These are phyloP conservation scores for Lapara coniferarum DNA, from an alignment of 2,888 invertebrate genomes.

Conservation along the genomic window DNA sequence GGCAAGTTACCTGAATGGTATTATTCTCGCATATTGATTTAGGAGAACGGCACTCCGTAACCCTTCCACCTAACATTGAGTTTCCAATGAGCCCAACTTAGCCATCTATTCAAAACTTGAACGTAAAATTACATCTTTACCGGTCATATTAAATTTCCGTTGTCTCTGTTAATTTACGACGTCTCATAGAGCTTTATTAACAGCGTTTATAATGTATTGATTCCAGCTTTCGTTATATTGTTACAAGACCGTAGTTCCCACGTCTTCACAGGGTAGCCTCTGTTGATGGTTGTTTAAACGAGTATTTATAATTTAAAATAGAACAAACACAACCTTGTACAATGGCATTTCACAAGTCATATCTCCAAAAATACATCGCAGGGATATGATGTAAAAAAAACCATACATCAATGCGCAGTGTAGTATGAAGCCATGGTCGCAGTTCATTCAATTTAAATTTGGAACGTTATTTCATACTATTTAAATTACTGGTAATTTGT, in stretches of 20 bases:
- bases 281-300: background rate
- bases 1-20: conserved; percentile 46
- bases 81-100: conserved; percentile 64
- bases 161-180: conserved; percentile 72
- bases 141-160: conserved; percentile 78
- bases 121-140: conserved; percentile 74
- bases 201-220: conserved; percentile 53
- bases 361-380: background rate
- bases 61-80: conserved; percentile 58
- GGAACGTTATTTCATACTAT: background rate
- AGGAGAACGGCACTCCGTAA: conserved; percentile 66
- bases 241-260: conserved; percentile 22
- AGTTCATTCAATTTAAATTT: background rate
- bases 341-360: background rate
- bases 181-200: conserved; percentile 56
- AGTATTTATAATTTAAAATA: background rate
- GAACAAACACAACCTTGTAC: background rate
- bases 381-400: too few species aligned
- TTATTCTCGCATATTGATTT: conserved; percentile 70
- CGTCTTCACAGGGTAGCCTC: background rate
- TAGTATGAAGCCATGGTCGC: background rate
- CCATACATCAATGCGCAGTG: too few species aligned
- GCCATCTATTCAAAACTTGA: conserved; percentile 77
- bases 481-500: background rate
- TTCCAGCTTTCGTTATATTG: conserved; percentile 37